Evolutionary conservation across 2,888 invertebrate genomes (phyloP), one percentile per base, ranked within the genome.

Genomic region (Euproctis similis): DNA sequence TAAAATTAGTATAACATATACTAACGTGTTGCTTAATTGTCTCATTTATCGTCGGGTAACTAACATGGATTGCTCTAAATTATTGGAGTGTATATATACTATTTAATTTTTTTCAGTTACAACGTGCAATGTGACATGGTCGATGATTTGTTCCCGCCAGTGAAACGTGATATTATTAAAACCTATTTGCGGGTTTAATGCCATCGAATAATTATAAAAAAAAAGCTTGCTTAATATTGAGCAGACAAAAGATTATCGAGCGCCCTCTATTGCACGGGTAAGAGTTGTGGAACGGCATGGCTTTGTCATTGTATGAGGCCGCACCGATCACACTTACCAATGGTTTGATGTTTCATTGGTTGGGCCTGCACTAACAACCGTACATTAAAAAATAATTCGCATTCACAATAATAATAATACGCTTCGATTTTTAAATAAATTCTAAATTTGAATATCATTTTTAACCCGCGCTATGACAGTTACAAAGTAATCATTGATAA

Each of bases 51-150:
- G 10, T 32, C 41, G 30, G 40, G 52, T 55, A 44, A 60, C 62
- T 67, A 67, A 68, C 61, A 46, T n/a, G n/a, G 40, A 40, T 41
- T 40, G 14, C 45, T 47, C 51, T 51, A 53, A 41, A 29, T 45
- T 42, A 62, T 60, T 53, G 59, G 38, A 54, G 55, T 53, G 47
- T 53, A n/a, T 41, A 63, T 67, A 63, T 67, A 78, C 87, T 89
- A n/a, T n/a, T n/a, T n/a, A n/a, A n/a, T 86, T 87, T 89, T 88
- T 92, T 92, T 82, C 92, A 95, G 95, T 88, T 95, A 95, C 89
- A 87, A 92, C 87, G 93, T 93, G 88, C 95, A 95, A 87, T 93
- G 94, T 87, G 88, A 92, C 88, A 92, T 92, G 86, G 93, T 95
- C 87, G 93, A 95, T 91, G 94, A 94, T 86, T 90, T 94, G 82